Evolutionary conservation across 2,113 vertebrate genomes (phyloP), one percentile per base, ranked within the genome.

Genomic region (Deroptyus accipitrinus): DNA sequence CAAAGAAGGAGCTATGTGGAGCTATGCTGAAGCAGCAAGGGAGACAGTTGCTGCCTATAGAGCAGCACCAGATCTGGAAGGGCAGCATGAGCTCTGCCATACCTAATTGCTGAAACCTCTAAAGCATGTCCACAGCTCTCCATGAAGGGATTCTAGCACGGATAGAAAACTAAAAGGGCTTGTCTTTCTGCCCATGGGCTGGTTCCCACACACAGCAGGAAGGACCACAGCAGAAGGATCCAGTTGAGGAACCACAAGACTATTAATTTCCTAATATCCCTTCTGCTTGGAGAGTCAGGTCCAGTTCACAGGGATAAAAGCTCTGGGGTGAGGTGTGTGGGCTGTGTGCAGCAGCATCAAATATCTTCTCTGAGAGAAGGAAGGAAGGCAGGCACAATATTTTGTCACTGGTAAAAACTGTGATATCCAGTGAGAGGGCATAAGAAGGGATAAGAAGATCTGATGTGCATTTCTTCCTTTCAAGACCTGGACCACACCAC

Each of bases 111-210:
- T 89, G 37, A 64, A 64, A 23, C 9, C 41, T 74, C 61, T 23
- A 24, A 57, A 75, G 7, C 25, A 22, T 10, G 13, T 67, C 84
- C 31, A 39, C 7, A 46, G 61, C 22, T 81, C 41, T 70, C 37
- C 37, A 11, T 25, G 24, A 27, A 77, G 72, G n/a, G 44, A 74
- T 86, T 77, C 49, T 74, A 72, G 57, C 22, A 76, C 3, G 67
- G 16, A 35, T n/a, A 28, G 28, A 81, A 39, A 77, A 23, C 25
- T 37, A 19, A 23, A 35, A 37, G 15, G 31, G 51, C 27, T 92
- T 52, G 18, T 52, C 11, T n/a, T 15, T 73, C 55, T 78, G 14
- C 51, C 35, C 19, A 54, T 0, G 0, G 37, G 13, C 35, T 63
- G 49, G 4, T 46, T 84, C 31, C 49, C 7, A 2, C 11, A 9